A percentile compares a stretch with the other conserved stretches of the same genome.
phyloP scores from a whole-genome alignment of 2,113 vertebrate species.

The Meriones unguiculatus region DNA sequence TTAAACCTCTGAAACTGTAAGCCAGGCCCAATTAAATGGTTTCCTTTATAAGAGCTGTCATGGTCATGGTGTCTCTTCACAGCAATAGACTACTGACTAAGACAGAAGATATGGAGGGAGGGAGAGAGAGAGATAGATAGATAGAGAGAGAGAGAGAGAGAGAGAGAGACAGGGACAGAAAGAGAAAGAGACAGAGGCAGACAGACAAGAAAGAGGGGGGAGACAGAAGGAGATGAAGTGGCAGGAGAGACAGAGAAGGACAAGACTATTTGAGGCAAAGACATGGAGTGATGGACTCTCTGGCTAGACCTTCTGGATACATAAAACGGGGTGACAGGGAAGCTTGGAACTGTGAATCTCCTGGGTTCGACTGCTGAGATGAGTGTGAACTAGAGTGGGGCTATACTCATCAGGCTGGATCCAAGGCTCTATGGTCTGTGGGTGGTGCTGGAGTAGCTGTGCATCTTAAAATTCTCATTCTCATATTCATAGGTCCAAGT shows the following conservation, averaged over 20 bases:
- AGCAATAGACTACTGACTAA: background rate
- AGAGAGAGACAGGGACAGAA: too few species aligned
- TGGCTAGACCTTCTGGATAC: background rate
- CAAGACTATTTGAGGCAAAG: background rate
- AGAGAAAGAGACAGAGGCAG: background rate
- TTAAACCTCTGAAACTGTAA: background rate
- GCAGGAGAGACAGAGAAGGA: background rate
- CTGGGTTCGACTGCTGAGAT: background rate
- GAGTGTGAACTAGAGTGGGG: background rate
- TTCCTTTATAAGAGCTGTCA: background rate
- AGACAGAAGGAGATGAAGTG: too few species aligned
- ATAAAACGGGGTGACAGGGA: background rate
- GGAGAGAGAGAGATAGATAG: too few species aligned
- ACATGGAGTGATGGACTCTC: background rate
- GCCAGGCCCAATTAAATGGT: background rate
- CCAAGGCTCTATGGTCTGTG: background rate
- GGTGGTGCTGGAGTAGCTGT: background rate
- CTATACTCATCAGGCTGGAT: background rate
- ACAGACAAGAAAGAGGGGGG: too few species aligned
- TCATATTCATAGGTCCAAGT: background rate
- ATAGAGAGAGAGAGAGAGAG: too few species aligned
- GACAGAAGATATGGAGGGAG: background rate
- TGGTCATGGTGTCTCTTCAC: background rate
- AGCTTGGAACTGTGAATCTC: background rate
- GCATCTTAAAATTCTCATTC: background rate